Evolutionary conservation across 2,797 vertebrate genomes (phyloP), one percentile per base, ranked within the genome.

Genomic region (Scyliorhinus canicula): DNA sequence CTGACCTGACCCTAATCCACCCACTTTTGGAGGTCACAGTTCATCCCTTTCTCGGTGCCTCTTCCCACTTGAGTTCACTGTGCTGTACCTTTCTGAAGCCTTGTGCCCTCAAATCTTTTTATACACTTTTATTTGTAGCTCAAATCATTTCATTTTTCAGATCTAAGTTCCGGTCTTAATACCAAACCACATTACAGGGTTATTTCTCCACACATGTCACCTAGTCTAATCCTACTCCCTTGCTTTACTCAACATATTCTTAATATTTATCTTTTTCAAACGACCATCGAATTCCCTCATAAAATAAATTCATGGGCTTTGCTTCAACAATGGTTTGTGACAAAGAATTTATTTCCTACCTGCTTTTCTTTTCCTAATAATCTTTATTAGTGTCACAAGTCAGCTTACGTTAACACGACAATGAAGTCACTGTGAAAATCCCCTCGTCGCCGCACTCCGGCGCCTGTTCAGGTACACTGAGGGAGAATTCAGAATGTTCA

Each of bases 131-230:
- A 0, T 57, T 35, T 57, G 50, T 88, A 4, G 26, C 50, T 55
- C 50, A 31, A 31, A 26, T 44, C 6, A 24, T 65, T 82, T 47
- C 79, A 82, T 47, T 82, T 50, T 71, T 96, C 96, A 95, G 95
- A 95, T 96, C 96, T 95, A 96, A 95, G 96, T 95, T 60, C 55
- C 26, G 77, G 40, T 60, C 35, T 84, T 44, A 84, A 40, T 63
- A 31, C n/a, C 1, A 35, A 65, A 74, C 19, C n/a, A 57, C 16
- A 47, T 57, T 79, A 57, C 24, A 26, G 24, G 4, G 7, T 79
- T 14, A 79, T 79, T 82, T 47, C 79, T 47, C 79, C 44, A 47
- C 40, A 82, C 16, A 19, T 40, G n/a, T n/a, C 19, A 21, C n/a
- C 28, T 16, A 16, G 40, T 47, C 19, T 6, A 82, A 82, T 47